phyloP scores from a whole-genome alignment of 1,140 invertebrate genomes.

The Apis mellifera region Amel_HAv3.1 CM009931.2:22284001-22284500 shows the following conservation, averaged over 20 bases:
- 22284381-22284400: neutral
- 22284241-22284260: neutral
- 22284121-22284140: slow-evolving; percentile 32
- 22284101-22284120: slow-evolving; percentile 29
- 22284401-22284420: too few relatives aligned
- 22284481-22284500: too few relatives aligned
- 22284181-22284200: neutral
- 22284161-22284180: slow-evolving; percentile 21
- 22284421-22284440: neutral
- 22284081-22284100: slow-evolving; percentile 32
- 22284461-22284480: too few relatives aligned
- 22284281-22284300: neutral
- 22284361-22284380: too few relatives aligned
- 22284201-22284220: neutral
- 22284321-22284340: neutral
- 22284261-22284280: neutral
- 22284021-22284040: slow-evolving; percentile 45
- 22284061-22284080: slow-evolving; percentile 6
- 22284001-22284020: slow-evolving; percentile 41
- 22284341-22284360: too few relatives aligned
- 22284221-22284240: neutral
- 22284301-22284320: neutral
- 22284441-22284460: neutral
- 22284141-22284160: slow-evolving; percentile 44
- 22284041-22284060: slow-evolving; percentile 30